Evolutionary conservation across 2,797 vertebrate species (phyloP).

Genomic region (Danio choprae): DNA sequence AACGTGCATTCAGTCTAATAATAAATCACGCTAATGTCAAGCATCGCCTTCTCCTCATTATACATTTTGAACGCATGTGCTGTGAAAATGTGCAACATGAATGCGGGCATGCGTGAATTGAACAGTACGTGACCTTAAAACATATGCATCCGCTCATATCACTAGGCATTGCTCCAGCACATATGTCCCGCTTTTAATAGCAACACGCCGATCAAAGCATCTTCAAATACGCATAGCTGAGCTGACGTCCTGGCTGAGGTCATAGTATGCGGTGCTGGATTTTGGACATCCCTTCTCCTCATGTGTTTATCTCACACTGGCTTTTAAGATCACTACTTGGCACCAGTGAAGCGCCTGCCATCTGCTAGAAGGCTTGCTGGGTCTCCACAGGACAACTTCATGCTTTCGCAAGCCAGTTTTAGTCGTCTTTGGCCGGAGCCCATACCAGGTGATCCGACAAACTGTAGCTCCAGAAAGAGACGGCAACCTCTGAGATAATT

Average conservation of each 20-base stretch:
- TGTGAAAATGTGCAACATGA: constrained; percentile 35
- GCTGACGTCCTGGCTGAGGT: background rate
- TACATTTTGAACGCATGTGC: constrained; percentile 47
- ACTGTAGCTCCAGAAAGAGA: constrained; percentile 36
- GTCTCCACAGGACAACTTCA: constrained; percentile 39
- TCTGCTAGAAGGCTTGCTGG: constrained; percentile 44
- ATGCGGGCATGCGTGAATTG: background rate
- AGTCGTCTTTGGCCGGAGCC: constrained; percentile 48
- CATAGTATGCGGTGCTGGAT: background rate
- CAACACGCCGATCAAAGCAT: background rate
- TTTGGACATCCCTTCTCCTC: constrained; percentile 24
- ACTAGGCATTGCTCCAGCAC: constrained; percentile 9
- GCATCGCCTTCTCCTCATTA: constrained; percentile 59
- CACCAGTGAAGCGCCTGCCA: constrained; percentile 20
- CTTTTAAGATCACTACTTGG: constrained; percentile 27
- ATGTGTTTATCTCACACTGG: constrained; percentile 25
- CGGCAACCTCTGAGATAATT: constrained; percentile 50
- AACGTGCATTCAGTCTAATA: background rate
- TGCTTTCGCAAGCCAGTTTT: constrained; percentile 27
- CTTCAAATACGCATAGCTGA: background rate
- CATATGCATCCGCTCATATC: background rate
- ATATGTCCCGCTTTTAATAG: background rate
- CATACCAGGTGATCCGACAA: constrained; percentile 52
- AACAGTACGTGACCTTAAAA: background rate
- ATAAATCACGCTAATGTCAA: background rate